Conservation (phyloP, 1,140 invertebrate genomes). For the Brachystomella parvula region DNA sequence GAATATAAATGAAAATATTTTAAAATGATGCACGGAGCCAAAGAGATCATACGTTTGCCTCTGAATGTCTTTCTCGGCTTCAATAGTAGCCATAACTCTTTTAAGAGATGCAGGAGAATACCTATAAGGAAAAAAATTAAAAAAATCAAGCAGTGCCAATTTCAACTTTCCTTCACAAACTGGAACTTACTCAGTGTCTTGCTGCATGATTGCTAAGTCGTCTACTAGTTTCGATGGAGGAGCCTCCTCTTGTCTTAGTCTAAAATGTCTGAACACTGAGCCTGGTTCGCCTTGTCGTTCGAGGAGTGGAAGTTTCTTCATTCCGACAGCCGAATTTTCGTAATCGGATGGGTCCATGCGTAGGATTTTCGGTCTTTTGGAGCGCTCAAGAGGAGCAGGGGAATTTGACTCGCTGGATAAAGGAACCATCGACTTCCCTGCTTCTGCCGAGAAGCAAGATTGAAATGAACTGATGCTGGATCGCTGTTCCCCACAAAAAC, state of each 20-base stretch:
- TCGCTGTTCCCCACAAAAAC: too few species aligned
- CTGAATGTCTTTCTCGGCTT: neutral
- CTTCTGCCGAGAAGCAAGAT: too few species aligned
- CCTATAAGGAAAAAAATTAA: too few species aligned
- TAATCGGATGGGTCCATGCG: conserved; percentile 15
- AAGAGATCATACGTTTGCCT: neutral
- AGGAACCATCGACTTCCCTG: too few species aligned
- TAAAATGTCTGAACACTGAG: neutral
- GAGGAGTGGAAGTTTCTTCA: conserved; percentile 11
- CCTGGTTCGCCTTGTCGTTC: conserved; percentile 22
- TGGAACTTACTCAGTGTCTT: conserved; percentile 45
- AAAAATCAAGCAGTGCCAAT: too few species aligned
- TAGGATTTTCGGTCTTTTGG: conserved; percentile 14
- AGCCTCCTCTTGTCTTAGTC: neutral
- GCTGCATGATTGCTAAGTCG: conserved; percentile 44
- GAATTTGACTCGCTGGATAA: too few species aligned
- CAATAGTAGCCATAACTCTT: conserved; percentile 33
- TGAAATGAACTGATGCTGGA: too few species aligned
- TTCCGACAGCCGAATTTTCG: neutral
- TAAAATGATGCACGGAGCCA: neutral
- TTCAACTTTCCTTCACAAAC: conserved; percentile 45
- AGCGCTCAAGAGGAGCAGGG: too few species aligned
- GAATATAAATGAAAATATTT: conserved; percentile 41
- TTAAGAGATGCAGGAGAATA: conserved; percentile 44
- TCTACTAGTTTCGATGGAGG: conserved; percentile 37